Evolutionary conservation across 2,797 vertebrate genomes (phyloP), one percentile per base, ranked within the genome.

Genomic region (Forpus xanthops): DNA sequence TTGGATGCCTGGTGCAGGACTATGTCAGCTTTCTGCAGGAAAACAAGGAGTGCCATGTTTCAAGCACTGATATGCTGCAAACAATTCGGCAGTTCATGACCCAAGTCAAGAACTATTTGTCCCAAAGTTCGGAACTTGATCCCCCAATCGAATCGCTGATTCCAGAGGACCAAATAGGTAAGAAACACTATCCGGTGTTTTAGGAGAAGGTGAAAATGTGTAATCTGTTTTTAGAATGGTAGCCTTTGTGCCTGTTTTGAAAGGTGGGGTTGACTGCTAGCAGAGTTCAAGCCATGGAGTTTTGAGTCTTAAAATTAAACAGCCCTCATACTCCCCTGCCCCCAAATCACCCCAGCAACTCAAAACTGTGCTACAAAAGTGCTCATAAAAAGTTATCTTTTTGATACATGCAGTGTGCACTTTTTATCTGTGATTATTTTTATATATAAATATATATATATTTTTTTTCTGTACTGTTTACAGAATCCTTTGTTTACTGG

Each of bases 1-100:
- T 99, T 52, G 99, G 99, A 39, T 99, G 98, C 55, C 97, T 99
- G 74, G 99, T 99, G 50, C 99, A 99, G 97, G 99, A 99, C 98
- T 99, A 99, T 56, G 97, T 99, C 91, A 98, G 98, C 96, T 99
- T 99, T 85, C 98, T 99, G 42, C 99, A 99, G 97, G 99, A 99
- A 97, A 99, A 99, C 97, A 98, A 98, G 56, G 98, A 98, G 87
- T 99, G 99, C 96, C 99, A 99, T 68, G 99, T 99, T 47, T 99
- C 99, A 1, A 99, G 98, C 97, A 97, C 97, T 4, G 99, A 99
- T 93, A 98, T 99, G 95, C 98, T 99, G 91, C 99, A 99, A 97
- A 99, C 99, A 4, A 96, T 99, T 90, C 98, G 99, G 64, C 99
- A 99, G 97, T 99, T 99, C 90, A 98, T 99, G 98, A 99, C 99